Evolutionary conservation across 2,797 vertebrate genomes (phyloP).

Genomic region (Trematomus bernacchii): DNA sequence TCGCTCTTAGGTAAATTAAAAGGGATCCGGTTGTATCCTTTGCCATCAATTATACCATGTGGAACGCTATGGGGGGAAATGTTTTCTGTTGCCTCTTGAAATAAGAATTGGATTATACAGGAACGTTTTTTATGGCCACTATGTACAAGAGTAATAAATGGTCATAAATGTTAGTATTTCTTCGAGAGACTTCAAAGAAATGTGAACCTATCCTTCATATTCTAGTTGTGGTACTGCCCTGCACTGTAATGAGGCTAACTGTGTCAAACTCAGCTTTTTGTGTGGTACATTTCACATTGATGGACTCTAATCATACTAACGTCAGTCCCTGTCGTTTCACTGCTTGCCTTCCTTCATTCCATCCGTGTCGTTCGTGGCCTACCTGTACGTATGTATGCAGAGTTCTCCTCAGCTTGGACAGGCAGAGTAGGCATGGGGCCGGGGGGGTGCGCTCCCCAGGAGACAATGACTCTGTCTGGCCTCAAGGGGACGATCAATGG

Average conservation of each 20-base stretch:
- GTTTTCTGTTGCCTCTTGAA: not conserved
- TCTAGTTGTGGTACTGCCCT: conserved; percentile 5
- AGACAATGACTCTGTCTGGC: conserved; percentile 39
- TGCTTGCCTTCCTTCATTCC: conserved; percentile 69
- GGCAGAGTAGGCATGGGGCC: conserved; percentile 67
- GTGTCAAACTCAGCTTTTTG: conserved; percentile 17
- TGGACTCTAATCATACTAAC: conserved; percentile 68
- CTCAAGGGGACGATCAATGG: conserved; percentile 57
- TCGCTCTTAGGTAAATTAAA: too few species aligned
- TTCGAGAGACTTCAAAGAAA: not conserved
- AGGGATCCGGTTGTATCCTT: too few species aligned
- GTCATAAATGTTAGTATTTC: not conserved
- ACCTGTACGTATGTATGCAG: conserved; percentile 77
- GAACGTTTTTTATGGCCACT: not conserved
- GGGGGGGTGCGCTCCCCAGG: conserved; percentile 40
- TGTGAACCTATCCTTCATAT: not conserved
- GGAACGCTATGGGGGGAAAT: too few species aligned
- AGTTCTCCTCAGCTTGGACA: conserved; percentile 80
- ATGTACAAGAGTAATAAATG: not conserved
- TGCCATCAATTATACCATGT: too few species aligned
- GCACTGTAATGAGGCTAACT: conserved; percentile 1
- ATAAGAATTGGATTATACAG: not conserved
- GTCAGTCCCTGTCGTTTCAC: conserved; percentile 76
- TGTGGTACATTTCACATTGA: conserved; percentile 32
- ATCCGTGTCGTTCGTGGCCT: conserved; percentile 65